These are phyloP conservation scores for Epistrophe eligans DNA, from an alignment of 2,888 invertebrate species.

Conservation along the genomic window DNA sequence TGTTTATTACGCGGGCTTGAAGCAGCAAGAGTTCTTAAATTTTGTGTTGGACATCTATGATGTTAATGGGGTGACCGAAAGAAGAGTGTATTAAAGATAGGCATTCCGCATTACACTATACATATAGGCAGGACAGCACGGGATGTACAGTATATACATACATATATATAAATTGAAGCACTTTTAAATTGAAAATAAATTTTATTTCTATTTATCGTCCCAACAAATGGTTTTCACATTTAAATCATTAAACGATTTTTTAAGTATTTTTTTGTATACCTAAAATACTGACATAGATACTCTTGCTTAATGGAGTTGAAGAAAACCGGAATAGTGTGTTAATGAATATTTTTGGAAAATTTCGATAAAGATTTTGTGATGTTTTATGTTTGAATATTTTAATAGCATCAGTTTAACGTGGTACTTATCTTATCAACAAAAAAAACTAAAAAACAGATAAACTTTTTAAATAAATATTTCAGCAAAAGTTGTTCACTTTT, in stretches of 20 bases:
- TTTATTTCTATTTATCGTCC: constrained; percentile 17
- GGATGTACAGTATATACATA: too few relatives aligned
- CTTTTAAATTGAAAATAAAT: constrained; percentile 5
- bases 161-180: background rate
- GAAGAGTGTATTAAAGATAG: background rate
- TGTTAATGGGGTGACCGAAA: constrained; percentile 25
- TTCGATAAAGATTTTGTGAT: background rate
- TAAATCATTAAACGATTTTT: background rate
- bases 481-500: too few relatives aligned
- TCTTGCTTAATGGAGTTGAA: constrained; percentile 12
- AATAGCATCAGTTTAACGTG: too few relatives aligned
- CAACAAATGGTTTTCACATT: background rate
- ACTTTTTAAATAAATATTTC: too few relatives aligned
- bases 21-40: constrained; percentile 17
- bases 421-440: too few relatives aligned
- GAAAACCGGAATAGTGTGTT: background rate
- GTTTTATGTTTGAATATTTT: background rate
- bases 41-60: constrained; percentile 23
- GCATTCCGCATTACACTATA: too few relatives aligned
- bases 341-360: background rate
- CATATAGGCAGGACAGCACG: background rate
- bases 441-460: too few relatives aligned
- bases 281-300: too few relatives aligned
- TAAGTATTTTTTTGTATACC: background rate
- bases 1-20: constrained; percentile 39